A percentile compares a stretch with the other conserved stretches of the same genome.
Conservation (phyloP, 2,888 invertebrate genomes). For the Cryptocephalus moraei region DNA sequence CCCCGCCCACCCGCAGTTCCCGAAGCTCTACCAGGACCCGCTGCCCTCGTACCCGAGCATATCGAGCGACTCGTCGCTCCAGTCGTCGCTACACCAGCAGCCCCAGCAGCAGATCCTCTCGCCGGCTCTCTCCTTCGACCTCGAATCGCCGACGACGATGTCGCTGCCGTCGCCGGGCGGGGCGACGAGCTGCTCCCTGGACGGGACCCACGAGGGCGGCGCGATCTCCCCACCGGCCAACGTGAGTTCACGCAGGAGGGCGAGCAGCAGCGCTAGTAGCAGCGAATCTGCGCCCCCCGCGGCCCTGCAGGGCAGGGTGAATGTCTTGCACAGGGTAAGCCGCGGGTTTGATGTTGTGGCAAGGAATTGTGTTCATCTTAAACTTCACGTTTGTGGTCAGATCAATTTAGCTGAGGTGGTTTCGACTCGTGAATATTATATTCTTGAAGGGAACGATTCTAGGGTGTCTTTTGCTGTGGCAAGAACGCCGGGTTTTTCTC, state of each 20-base stretch:
- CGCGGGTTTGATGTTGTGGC: slow-evolving; percentile 7
- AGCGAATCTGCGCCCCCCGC: slow-evolving; percentile 31
- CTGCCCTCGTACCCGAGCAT: slow-evolving; percentile 33
- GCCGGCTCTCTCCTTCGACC: slow-evolving; percentile 50
- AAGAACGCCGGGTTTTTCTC: too few relatives aligned
- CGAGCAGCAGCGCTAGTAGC: slow-evolving; percentile 28
- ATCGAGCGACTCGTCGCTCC: slow-evolving; percentile 32
- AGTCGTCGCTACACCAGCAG: slow-evolving; percentile 59
- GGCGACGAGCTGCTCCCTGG: slow-evolving; percentile 59
- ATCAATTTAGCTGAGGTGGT: too few relatives aligned
- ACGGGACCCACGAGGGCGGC: slow-evolving; percentile 49
- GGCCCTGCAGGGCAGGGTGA: slow-evolving; percentile 48
- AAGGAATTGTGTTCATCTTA: too few relatives aligned
- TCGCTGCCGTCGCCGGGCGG: slow-evolving; percentile 75
- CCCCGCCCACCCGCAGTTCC: slow-evolving; percentile 29
- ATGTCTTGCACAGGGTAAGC: slow-evolving; percentile 83
- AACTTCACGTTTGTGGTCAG: too few relatives aligned
- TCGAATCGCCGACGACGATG: slow-evolving; percentile 68
- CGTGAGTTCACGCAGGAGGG: slow-evolving; percentile 52
- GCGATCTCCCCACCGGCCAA: slow-evolving; percentile 58
- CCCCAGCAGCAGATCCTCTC: slow-evolving; percentile 43
- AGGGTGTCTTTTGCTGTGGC: too few relatives aligned
- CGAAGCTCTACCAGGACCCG: slow-evolving; percentile 35
- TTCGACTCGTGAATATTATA: too few relatives aligned
- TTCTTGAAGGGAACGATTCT: too few relatives aligned